Percentiles rank a stretch among this genome's conserved stretches.
Evolutionary conservation across 2,113 vertebrate species (phyloP).

Genomic region (Spizaetus ornatus): DNA sequence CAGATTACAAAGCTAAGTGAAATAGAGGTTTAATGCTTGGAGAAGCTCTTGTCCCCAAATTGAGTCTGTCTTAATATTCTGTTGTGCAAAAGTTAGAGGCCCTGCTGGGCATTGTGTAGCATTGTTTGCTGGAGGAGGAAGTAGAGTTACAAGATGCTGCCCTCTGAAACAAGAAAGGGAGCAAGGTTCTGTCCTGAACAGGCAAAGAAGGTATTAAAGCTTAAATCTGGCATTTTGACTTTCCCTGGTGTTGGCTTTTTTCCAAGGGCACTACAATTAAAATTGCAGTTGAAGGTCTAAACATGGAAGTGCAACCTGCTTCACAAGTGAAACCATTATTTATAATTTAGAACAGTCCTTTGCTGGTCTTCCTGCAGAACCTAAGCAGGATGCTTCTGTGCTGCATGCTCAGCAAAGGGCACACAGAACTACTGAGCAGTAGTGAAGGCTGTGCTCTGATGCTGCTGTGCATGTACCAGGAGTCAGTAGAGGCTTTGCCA

Average conservation of each 20-base stretch:
- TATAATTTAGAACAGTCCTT: not conserved
- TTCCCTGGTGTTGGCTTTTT: not conserved
- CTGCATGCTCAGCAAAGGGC: not conserved
- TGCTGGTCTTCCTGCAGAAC: not conserved
- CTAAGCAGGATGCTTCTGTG: not conserved
- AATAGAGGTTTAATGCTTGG: not conserved
- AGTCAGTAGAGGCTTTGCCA: not conserved
- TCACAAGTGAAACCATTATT: not conserved
- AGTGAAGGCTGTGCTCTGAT: not conserved
- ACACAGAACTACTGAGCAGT: not conserved
- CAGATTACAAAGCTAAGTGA: not conserved
- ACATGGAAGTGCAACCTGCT: rapidly evolving
- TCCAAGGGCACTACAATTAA: not conserved
- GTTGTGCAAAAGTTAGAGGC: not conserved
- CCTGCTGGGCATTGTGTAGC: not conserved
- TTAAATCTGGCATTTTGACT: not conserved
- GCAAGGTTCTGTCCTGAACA: not conserved
- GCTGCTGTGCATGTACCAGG: not conserved
- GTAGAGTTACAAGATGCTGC: not conserved
- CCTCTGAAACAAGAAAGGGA: not conserved
- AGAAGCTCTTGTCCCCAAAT: not conserved
- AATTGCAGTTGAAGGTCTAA: not conserved
- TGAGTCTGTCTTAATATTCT: not conserved
- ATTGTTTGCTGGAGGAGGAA: not conserved
- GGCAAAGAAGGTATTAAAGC: not conserved